Conservation (phyloP, 53 echinoderm and acorn worm genomes). For the Henricia sp. region DNA sequence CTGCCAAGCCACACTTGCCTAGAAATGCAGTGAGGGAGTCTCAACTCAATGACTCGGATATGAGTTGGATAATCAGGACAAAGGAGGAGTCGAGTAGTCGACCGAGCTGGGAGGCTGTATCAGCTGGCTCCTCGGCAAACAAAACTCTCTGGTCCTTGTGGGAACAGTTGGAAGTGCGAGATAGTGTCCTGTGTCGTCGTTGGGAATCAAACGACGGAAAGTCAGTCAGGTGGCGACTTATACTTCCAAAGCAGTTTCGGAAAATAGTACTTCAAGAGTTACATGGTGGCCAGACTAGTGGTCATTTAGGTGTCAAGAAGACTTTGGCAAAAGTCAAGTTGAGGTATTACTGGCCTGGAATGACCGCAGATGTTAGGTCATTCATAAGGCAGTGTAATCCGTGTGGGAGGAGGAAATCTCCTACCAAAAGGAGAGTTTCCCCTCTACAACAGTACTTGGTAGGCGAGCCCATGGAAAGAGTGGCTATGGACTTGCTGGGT, state of each 20-base stretch:
- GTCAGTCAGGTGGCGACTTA: neutral
- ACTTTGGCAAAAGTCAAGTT: too few relatives aligned
- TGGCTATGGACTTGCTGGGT: too few relatives aligned
- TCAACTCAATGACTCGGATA: slow-evolving; percentile 23
- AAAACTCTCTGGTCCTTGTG: slow-evolving; percentile 56
- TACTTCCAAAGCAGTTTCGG: slow-evolving; percentile 4
- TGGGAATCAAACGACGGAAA: slow-evolving; percentile 72
- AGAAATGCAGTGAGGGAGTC: slow-evolving; percentile 8
- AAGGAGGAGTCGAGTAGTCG: slow-evolving; percentile 38
- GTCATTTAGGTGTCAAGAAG: too few relatives aligned
- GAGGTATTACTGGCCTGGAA: too few relatives aligned
- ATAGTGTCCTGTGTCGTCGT: slow-evolving; percentile 16
- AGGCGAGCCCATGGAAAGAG: too few relatives aligned
- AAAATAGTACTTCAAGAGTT: slow-evolving; percentile 37
- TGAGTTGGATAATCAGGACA: slow-evolving; percentile 20
- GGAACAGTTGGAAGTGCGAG: slow-evolving; percentile 48
- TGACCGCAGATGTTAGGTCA: too few relatives aligned
- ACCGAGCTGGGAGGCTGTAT: slow-evolving; percentile 46
- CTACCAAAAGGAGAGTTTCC: too few relatives aligned
- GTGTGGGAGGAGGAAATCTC: too few relatives aligned
- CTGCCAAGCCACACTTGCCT: neutral
- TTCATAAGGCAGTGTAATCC: too few relatives aligned
- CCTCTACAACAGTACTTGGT: too few relatives aligned
- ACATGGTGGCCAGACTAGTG: too few relatives aligned
- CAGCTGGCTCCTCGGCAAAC: neutral